These are phyloP conservation scores for Nylanderia fulva DNA, from an alignment of 1,140 invertebrate species.

Conservation along the genomic window DNA sequence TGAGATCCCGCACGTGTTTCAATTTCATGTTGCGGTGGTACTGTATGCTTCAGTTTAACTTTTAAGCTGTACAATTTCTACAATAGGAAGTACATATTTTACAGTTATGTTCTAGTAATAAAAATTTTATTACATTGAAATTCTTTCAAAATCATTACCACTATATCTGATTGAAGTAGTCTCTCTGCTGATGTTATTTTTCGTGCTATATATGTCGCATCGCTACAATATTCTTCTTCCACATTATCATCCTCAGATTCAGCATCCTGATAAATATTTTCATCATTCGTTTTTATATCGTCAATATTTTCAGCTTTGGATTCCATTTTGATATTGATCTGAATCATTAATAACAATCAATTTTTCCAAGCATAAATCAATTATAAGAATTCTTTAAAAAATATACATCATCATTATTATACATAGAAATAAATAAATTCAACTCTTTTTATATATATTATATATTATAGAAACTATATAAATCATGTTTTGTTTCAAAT, in stretches of 20 bases:
- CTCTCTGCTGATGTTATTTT: not conserved
- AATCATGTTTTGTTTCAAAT: not conserved
- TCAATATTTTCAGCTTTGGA: not conserved
- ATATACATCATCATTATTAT: not conserved
- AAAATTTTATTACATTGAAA: not conserved
- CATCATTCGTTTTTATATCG: not conserved
- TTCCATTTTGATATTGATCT: not conserved
- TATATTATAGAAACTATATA: too few species aligned
- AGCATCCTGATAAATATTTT: not conserved
- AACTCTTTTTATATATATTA: too few species aligned
- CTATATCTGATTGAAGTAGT: not conserved
- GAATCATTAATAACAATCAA: not conserved
- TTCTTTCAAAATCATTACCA: slow-evolving; percentile 2
- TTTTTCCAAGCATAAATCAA: not conserved
- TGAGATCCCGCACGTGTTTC: slow-evolving; percentile 74
- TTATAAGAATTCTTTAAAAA: not conserved
- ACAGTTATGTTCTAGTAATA: not conserved
- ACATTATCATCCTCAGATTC: not conserved
- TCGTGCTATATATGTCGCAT: slow-evolving; percentile 33
- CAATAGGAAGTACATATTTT: not conserved
- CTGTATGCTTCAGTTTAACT: slow-evolving; percentile 64
- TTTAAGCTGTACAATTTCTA: slow-evolving; percentile 54
- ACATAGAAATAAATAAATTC: not conserved
- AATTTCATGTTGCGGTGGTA: slow-evolving; percentile 75
- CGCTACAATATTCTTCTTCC: not conserved